These are phyloP conservation scores for Callaeas wilsoni DNA, from an alignment of 2,113 vertebrate species.

Conservation along the genomic window DNA sequence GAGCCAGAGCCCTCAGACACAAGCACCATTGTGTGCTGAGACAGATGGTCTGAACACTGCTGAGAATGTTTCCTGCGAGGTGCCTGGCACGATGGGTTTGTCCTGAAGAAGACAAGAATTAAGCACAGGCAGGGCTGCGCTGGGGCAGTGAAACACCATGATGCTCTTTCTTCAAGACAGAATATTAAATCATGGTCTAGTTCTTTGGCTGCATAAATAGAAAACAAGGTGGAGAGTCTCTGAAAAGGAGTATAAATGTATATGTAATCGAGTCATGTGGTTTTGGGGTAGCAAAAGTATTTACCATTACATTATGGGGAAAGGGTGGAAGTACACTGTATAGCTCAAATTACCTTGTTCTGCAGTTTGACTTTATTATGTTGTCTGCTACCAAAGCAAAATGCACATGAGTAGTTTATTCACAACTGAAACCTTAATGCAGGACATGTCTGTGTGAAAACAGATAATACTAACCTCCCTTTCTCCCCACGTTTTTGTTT, in stretches of 20 bases:
- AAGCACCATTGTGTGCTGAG: background rate
- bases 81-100: background rate
- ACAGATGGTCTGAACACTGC: slow-evolving; percentile 17
- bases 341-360: background rate
- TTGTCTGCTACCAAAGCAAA: background rate
- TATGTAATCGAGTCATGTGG: background rate
- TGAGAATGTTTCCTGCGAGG: background rate
- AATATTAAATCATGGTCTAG: background rate
- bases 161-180: background rate
- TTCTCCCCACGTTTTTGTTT: background rate
- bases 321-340: background rate
- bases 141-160: background rate
- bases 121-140: background rate
- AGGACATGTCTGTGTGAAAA: background rate
- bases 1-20: slow-evolving; percentile 13
- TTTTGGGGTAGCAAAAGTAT: background rate
- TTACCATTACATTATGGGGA: background rate
- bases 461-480: background rate
- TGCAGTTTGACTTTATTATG: background rate
- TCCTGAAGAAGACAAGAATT: background rate
- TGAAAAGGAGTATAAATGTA: background rate
- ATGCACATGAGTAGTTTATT: background rate
- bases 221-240: background rate
- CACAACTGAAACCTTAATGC: background rate
- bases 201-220: background rate